A percentile compares a stretch with the other conserved stretches of the same genome.
phyloP scores from a whole-genome alignment of 1,140 invertebrate species.

The Drosophila sucinea region DNA sequence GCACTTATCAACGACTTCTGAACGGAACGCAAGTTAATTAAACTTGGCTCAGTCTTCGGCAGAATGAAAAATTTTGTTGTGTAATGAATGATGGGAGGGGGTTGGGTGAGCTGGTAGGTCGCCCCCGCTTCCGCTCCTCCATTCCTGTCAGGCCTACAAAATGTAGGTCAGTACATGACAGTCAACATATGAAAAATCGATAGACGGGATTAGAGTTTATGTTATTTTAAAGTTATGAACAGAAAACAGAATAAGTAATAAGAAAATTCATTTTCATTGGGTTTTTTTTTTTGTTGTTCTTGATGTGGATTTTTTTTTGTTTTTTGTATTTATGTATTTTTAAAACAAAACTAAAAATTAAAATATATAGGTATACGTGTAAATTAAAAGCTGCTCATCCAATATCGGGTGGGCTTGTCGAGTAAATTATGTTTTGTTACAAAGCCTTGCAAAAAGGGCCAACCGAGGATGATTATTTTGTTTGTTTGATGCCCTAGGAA shows the following conservation, averaged over 20 bases:
- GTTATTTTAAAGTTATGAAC: constrained; percentile 23
- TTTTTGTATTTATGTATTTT: constrained; percentile 31
- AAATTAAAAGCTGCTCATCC: constrained; percentile 38
- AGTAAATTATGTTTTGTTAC: constrained; percentile 22
- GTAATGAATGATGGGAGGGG: constrained; percentile 10
- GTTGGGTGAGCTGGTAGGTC: neutral
- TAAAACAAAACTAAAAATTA: constrained; percentile 51
- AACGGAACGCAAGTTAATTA: constrained; percentile 61
- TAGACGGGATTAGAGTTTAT: constrained; percentile 35
- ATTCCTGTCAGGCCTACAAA: constrained; percentile 10
- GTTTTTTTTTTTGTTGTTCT: constrained; percentile 16
- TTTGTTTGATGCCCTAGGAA: constrained; percentile 39
- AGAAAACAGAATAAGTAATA: constrained; percentile 13
- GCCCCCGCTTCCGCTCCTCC: neutral
- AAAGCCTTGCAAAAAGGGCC: constrained; percentile 47
- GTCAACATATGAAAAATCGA: constrained; percentile 57
- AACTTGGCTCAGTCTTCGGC: constrained; percentile 46
- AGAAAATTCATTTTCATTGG: constrained; percentile 42
- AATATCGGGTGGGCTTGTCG: neutral
- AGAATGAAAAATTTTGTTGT: constrained; percentile 62
- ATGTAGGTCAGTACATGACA: constrained; percentile 65
- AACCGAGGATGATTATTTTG: constrained; percentile 37
- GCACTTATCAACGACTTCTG: constrained; percentile 25
- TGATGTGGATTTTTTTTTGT: constrained; percentile 17
- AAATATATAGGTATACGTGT: constrained; percentile 33